phyloP scores from a whole-genome alignment of 2,888 invertebrate species.

The Resseliella maxima region DNA sequence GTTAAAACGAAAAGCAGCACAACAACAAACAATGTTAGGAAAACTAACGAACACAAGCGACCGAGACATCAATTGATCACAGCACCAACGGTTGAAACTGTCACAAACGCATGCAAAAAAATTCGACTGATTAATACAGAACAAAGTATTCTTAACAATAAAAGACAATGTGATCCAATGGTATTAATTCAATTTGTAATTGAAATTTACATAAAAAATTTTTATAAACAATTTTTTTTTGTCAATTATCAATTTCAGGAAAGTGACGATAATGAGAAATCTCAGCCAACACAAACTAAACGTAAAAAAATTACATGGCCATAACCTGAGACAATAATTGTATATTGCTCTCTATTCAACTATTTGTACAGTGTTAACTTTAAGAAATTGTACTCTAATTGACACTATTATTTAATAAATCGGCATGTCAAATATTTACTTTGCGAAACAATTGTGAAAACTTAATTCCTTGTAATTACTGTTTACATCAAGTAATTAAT shows the following conservation, averaged over 20 bases:
- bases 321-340: background rate
- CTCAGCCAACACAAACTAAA: background rate
- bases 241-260: background rate
- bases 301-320: conserved; percentile 52
- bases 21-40: too few species aligned
- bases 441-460: too few species aligned
- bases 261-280: background rate
- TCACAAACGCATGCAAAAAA: conserved; percentile 45
- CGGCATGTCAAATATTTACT: too few species aligned
- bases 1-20: background rate
- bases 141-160: background rate
- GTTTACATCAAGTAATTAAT: too few species aligned
- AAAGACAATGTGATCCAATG: background rate
- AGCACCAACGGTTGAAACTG: conserved; percentile 24
- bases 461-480: too few species aligned
- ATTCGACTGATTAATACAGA: conserved; percentile 12
- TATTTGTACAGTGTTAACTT: too few species aligned
- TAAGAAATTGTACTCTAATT: too few species aligned
- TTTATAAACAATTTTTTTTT: background rate
- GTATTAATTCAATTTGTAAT: background rate
- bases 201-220: background rate
- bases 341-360: background rate
- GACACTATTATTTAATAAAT: too few species aligned
- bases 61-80: background rate
- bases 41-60: background rate